Evolutionary conservation across 2,113 vertebrate genomes (phyloP), one percentile per base, ranked within the genome.

Genomic region (Mobula birostris): DNA sequence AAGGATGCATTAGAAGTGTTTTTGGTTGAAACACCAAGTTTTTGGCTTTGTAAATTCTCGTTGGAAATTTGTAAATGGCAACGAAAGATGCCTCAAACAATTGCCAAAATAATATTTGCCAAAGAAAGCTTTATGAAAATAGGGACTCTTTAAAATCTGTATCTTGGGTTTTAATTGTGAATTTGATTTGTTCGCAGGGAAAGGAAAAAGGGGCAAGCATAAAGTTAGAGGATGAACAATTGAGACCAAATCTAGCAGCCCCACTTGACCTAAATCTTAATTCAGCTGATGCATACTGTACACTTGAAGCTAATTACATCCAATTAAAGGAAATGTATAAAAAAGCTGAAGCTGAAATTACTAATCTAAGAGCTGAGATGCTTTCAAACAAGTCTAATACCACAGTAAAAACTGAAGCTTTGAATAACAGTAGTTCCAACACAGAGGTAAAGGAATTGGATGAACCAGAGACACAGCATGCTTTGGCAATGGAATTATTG

Each of bases 291-390:
- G 72, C 91, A 36, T 70, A 93, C 56, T 29, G 68, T 29, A 74
- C 12, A 0, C 91, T 93, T 40, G 1, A 27, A 74, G 9, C 36
- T 56, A 66, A 74, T 93, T 93, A 93, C 40, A 93, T 74, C 68
- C 91, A 93, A 40, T 40, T 93, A 48, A 93, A 40, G 21, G 91
- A 93, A 93, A 14, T 93, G 91, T 93, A 93, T 74, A 93, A 93
- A 74, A 48, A 93, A 19, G 68, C 91, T 40, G 68, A 93, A 74
- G 40, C 91, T 74, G 91, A 93, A 74, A 74, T 76, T 74, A 74
- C 68, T 48, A 74, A 72, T 70, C 36, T 93, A 14, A 74, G 24
- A 74, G 66, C 91, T 12, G 91, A 40, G 68, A 74, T 93, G 68
- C 17, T 27, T 93, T 76, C 91, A 72, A 93, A 40, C 36, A 48